Evolutionary conservation across 1,140 invertebrate genomes (phyloP), one percentile per base, ranked within the genome.

Genomic region (Euborellia annulipes): DNA sequence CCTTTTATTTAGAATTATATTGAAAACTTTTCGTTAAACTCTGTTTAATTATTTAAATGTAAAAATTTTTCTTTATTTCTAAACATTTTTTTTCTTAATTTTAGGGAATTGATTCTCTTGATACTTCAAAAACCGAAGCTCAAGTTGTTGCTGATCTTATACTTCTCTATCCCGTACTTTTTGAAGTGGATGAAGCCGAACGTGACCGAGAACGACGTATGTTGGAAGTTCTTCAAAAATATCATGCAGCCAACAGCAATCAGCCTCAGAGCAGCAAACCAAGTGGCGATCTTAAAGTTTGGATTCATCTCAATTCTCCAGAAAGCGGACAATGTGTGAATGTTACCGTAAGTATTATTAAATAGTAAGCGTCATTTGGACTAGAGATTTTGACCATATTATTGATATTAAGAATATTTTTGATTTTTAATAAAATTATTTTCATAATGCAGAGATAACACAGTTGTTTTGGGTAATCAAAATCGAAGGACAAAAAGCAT

Each of bases 271-370:
- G 72, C 0, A 67, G 69, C 0, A 79, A 79, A 52, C 73, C 74
- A 0, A 82, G 82, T 0, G 84, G 84, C 0, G 82, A 88, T 57
- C 69, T 89, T 18, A 75, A 78, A 57, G 71, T 85, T n/a, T 86
- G 82, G 81, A 74, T 88, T 49, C 76, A 81, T 56, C 63, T 81
- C 2, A 55, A 66, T 11, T 69, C 61, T 36, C 71, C 56, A 55
- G 61, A 66, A 48, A 54, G 57, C 17, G 73, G 72, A 43, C 64
- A 74, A 54, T 73, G 75, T 53, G 65, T 77, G 11, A 74, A 74
- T 55, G 62, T 76, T 13, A 68, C 73, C 36, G 78, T 80, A 58
- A 71, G 69, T 65, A 43, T n/a, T n/a, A n/a, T n/a, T n/a, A n/a
- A n/a, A n/a, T n/a, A n/a, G 21, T n/a, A n/a, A n/a, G n/a, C n/a